Evolutionary conservation across 2,888 invertebrate genomes (phyloP), one percentile per base, ranked within the genome.

Genomic region (Athrips mouffetella): DNA sequence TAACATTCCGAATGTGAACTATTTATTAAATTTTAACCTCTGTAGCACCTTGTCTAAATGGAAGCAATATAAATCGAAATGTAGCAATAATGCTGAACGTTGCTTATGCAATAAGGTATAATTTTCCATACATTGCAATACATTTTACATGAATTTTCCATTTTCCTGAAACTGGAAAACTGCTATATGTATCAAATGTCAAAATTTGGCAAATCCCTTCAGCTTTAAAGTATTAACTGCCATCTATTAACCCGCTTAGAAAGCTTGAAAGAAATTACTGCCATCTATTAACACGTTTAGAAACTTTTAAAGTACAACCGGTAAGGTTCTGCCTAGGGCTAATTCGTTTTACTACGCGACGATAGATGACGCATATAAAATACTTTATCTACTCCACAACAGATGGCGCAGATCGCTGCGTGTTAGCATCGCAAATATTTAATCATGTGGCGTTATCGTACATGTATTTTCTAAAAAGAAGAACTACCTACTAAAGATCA

Each of bases 391-490:
- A 37, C 10, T 21, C n/a, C 4, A 2, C n/a, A 2, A 37, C 3
- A 37, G 37, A 37, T 37, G 20, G 37, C 37, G 37, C n/a, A 18
- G 10, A 10, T 16, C 16, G 18, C 16, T n/a, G 20, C 20, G 10
- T n/a, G 37, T 37, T 37, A 20, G 4, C 55, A 51, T 48, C 48
- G 54, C 50, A 54, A 41, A 58, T 48, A 49, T 16, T 31, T 3
- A 31, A 10, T 13, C 20, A 11, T 16, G 33, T 3, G 4, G 20
- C 20, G 20, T 41, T 46, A 45, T 46, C 46, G 23, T 27, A 23
- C 65, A 58, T 60, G 64, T 62, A 59, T 49, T 60, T 59, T 58
- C 62, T 58, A 60, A 63, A 68, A 65, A 60, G 58, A 62, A 51
- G 15, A 31, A 31, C 31, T 20, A 49, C 41, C 49, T 33, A 21